Conservation (phyloP, 1,140 invertebrate genomes). For the Trissolcus basalis region DNA sequence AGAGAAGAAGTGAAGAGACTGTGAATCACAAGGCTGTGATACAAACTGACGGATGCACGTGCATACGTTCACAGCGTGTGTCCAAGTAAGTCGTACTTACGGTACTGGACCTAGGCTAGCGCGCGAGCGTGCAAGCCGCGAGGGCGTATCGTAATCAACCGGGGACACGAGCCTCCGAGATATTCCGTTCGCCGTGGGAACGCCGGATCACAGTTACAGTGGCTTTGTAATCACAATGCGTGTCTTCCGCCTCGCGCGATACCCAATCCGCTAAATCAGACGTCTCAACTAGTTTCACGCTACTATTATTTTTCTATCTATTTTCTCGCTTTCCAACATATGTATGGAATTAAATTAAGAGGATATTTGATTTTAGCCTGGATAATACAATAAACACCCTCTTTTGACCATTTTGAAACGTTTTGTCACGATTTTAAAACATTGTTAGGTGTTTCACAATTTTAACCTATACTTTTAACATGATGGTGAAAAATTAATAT, state of each 20-base stretch:
- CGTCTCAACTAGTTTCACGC: neutral
- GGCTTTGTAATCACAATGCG: slow-evolving; percentile 58
- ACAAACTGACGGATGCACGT: slow-evolving; percentile 39
- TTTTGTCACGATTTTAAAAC: too few species aligned
- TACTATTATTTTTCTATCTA: too few species aligned
- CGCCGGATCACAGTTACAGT: slow-evolving; percentile 66
- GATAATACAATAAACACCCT: too few species aligned
- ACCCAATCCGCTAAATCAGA: slow-evolving; percentile 45
- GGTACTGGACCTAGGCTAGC: slow-evolving; percentile 58
- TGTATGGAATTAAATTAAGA: too few species aligned
- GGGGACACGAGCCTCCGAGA: slow-evolving; percentile 64
- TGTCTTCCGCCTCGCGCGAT: slow-evolving; percentile 45
- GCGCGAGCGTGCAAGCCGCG: slow-evolving; percentile 52
- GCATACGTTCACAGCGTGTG: slow-evolving; percentile 45
- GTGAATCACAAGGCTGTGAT: slow-evolving; percentile 31
- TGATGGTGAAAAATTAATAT: too few species aligned
- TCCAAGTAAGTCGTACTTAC: slow-evolving; percentile 56
- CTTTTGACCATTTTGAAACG: too few species aligned
- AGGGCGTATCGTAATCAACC: slow-evolving; percentile 70
- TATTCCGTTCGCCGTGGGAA: slow-evolving; percentile 71
- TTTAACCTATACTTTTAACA: too few species aligned
- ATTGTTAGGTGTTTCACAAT: too few species aligned
- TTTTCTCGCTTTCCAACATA: too few species aligned
- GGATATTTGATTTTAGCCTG: too few species aligned
- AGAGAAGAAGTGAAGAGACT: slow-evolving; percentile 17